These are phyloP conservation scores for Xanthorhoe spadicearia DNA, from an alignment of 2,888 invertebrate genomes.

Conservation along the genomic window DNA sequence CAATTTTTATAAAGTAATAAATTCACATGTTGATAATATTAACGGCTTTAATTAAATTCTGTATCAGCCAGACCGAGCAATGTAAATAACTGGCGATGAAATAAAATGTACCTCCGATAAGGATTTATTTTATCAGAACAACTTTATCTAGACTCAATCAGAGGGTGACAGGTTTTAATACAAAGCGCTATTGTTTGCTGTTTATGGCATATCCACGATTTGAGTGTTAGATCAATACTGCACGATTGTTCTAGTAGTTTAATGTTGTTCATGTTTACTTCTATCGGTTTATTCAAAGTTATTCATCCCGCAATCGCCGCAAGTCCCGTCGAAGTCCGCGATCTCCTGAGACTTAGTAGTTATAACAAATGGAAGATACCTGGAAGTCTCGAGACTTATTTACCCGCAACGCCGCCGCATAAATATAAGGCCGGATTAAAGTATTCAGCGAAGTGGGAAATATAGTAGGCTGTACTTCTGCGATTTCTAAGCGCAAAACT, in stretches of 20 bases:
- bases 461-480: conserved; percentile 59
- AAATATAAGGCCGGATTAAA: conserved; percentile 72
- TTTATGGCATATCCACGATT: conserved; percentile 30
- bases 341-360: conserved; percentile 65
- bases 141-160: conserved; percentile 42
- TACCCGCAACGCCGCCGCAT: conserved; percentile 64
- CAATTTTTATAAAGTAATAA: background rate
- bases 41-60: conserved; percentile 25
- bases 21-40: conserved; percentile 5
- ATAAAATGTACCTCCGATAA: conserved; percentile 26
- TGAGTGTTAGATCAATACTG: conserved; percentile 26
- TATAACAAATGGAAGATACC: conserved; percentile 74
- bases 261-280: conserved; percentile 40
- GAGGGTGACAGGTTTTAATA: conserved; percentile 40
- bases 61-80: conserved; percentile 21
- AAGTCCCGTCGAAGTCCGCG: conserved; percentile 59
- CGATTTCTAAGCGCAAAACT: conserved; percentile 54
- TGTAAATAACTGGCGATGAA: conserved; percentile 23
- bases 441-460: conserved; percentile 67
- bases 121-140: conserved; percentile 31
- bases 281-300: conserved; percentile 51
- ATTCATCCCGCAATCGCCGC: conserved; percentile 52
- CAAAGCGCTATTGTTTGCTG: conserved; percentile 42
- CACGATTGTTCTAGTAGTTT: conserved; percentile 16
- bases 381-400: conserved; percentile 67